phyloP scores from a whole-genome alignment of 2,113 vertebrate genomes.

The Rhipidura dahli region DNA sequence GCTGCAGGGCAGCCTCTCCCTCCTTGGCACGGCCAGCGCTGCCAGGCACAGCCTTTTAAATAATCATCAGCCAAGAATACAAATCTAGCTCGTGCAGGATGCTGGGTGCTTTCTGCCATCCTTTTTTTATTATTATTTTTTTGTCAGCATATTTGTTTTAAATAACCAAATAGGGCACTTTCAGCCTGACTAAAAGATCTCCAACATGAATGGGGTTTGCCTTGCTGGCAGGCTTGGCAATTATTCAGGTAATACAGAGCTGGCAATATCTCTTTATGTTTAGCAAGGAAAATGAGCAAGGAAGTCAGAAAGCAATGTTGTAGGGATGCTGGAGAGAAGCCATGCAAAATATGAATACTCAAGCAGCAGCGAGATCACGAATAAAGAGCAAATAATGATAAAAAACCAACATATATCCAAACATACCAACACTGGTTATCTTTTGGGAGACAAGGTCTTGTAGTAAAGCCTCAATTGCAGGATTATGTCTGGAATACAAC shows the following conservation, averaged over 20 bases:
- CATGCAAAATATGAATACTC: not conserved
- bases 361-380: not conserved
- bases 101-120: not conserved
- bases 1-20: not conserved
- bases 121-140: too few species aligned
- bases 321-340: not conserved
- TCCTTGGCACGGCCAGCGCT: not conserved
- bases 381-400: not conserved
- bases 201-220: not conserved
- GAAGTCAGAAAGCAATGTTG: not conserved
- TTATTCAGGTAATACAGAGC: not conserved
- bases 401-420: not conserved
- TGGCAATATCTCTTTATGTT: not conserved
- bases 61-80: not conserved
- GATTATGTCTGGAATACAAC: conserved; percentile 90
- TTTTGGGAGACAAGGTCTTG: conserved; percentile 88
- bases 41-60: not conserved
- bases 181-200: not conserved
- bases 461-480: conserved; percentile 88
- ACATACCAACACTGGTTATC: conserved; percentile 97
- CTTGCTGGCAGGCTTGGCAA: not conserved
- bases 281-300: not conserved
- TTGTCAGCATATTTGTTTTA: not conserved
- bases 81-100: not conserved
- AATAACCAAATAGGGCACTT: not conserved